Evolutionary conservation across 2,888 invertebrate species (phyloP).

Genomic region (Palloptera scutellata): DNA sequence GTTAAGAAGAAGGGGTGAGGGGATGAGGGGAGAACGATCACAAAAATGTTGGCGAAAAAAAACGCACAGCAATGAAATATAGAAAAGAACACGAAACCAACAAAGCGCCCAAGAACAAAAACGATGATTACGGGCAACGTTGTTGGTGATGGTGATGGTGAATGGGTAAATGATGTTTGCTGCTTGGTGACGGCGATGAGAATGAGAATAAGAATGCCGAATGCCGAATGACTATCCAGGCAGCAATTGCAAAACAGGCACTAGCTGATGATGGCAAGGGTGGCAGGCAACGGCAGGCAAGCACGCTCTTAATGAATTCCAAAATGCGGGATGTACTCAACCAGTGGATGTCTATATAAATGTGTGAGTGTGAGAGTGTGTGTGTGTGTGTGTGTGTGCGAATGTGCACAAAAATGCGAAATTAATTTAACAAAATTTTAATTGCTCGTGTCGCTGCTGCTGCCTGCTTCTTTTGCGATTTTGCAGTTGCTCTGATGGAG

Average conservation of each 20-base stretch:
- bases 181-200: no score
- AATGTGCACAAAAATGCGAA: constrained; percentile 31
- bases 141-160: background rate
- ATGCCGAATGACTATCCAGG: constrained; percentile 13
- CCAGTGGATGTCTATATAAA: background rate
- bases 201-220: constrained; percentile 12
- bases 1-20: background rate
- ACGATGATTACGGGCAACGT: background rate
- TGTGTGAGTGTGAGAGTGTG: no score
- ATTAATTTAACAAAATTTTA: constrained; percentile 49
- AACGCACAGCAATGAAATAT: background rate
- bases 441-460: constrained; percentile 41
- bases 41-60: background rate
- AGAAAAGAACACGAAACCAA: background rate
- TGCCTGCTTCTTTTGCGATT: no score
- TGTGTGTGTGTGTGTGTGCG: background rate
- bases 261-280: background rate
- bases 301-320: constrained; percentile 51
- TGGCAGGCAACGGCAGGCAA: background rate
- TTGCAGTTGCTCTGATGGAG: no score
- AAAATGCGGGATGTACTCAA: constrained; percentile 48
- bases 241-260: background rate
- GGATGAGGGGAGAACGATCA: background rate
- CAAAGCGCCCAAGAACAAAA: background rate
- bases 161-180: no score